A percentile compares a stretch with the other conserved stretches of the same genome.
Conservation (phyloP, 2,113 vertebrate genomes). For the Embiotoca jacksoni region DNA sequence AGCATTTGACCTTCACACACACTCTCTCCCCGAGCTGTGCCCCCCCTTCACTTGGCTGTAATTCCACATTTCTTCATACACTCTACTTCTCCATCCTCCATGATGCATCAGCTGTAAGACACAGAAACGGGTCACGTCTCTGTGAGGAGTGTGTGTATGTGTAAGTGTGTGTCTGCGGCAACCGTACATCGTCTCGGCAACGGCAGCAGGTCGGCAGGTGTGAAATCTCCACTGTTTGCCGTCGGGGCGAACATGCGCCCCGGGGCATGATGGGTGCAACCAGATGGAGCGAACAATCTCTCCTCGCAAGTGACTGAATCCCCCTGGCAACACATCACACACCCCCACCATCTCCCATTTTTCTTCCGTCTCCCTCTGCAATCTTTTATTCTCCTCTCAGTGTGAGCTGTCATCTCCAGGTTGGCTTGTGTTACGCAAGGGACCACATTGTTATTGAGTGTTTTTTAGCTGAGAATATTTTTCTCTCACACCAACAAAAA, state of each 20-base stretch:
- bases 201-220: slow-evolving; percentile 37
- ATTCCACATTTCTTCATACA: slow-evolving; percentile 8
- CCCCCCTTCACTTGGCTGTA: not conserved
- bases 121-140: slow-evolving; percentile 47
- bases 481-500: no score
- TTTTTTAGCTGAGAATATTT: no score
- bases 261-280: slow-evolving; percentile 26
- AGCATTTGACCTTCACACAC: slow-evolving; percentile 72
- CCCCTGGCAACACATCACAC: slow-evolving; percentile 21
- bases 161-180: slow-evolving; percentile 9
- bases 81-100: slow-evolving; percentile 3
- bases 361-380: slow-evolving; percentile 1
- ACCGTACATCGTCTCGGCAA: not conserved
- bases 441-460: not conserved
- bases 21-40: slow-evolving; percentile 34
- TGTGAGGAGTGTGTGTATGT: not conserved
- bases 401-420: slow-evolving; percentile 29
- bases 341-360: not conserved
- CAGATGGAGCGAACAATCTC: slow-evolving; percentile 23
- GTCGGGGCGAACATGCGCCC: slow-evolving; percentile 4
- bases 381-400: slow-evolving; percentile 34
- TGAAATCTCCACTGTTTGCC: slow-evolving; percentile 12
- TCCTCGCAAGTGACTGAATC: slow-evolving; percentile 46
- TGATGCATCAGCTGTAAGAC: slow-evolving; percentile 29
- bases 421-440: not conserved